Conservation (phyloP, 1,140 invertebrate species). For the Zaprionus ornatus region DNA sequence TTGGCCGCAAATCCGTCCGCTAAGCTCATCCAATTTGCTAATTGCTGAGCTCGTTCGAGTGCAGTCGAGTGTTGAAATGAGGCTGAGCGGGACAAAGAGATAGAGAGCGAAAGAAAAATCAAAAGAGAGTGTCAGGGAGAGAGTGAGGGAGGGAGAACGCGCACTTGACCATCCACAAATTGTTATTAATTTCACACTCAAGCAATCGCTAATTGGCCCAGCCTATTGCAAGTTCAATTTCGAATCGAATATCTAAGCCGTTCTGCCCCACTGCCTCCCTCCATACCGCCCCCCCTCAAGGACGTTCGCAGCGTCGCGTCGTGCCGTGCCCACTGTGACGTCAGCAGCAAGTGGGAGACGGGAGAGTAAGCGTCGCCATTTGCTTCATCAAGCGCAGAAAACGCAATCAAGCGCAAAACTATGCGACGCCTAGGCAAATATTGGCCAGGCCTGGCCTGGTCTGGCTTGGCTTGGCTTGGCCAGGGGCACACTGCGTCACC, state of each 20-base stretch:
- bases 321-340: constrained; percentile 50
- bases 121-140: background rate
- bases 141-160: background rate
- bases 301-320: constrained; percentile 33
- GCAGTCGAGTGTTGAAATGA: constrained; percentile 35
- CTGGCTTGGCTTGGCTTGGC: constrained; percentile 33
- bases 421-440: constrained; percentile 48
- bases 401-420: constrained; percentile 49
- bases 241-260: constrained; percentile 26
- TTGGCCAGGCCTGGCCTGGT: constrained; percentile 30
- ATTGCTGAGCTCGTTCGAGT: constrained; percentile 31
- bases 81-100: background rate
- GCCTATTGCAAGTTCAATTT: constrained; percentile 20
- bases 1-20: constrained; percentile 12
- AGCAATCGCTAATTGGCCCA: constrained; percentile 62
- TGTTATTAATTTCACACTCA: constrained; percentile 71
- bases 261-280: background rate
- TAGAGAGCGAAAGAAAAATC: background rate
- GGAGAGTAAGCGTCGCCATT: background rate
- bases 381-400: constrained; percentile 35
- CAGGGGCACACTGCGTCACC: constrained; percentile 24
- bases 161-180: constrained; percentile 24
- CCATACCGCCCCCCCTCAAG: constrained; percentile 25
- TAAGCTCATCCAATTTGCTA: constrained; percentile 33
- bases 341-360: constrained; percentile 30